Base-by-base conservation (phyloP, 2,113 vertebrate species). In the Cyanoliseus patagonus region DNA sequence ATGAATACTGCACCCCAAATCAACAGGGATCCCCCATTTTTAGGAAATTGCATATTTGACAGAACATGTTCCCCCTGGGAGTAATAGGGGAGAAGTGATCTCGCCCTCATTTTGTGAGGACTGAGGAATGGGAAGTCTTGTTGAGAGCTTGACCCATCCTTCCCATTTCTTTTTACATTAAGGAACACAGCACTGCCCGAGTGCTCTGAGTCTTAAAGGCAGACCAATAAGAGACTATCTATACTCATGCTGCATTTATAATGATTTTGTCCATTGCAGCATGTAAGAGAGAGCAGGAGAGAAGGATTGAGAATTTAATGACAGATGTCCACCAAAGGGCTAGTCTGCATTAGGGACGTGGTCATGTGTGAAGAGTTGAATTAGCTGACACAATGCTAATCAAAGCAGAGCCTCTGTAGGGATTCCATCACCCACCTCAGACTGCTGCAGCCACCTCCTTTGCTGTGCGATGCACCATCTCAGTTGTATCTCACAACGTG, bases 161-260 rank as follows among this genome's bases (percentile, higher is more conserved):
- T 69, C 19, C 47, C 24, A 23, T 68, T 86, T 70, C 30, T 37
- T 70, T 39, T 72, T 62, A 46, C 2, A 1, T 14, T 61, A 18
- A 24, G 0, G 0, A 63, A 27, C 37, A 78, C 53, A 51, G 28
- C 52, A 42, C 59, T 75, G 28, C 37, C 27, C 0, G 2, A 57
- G 24, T 27, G 39, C 49, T 46, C 63, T 8, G 23, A 90, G 55
- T 59, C 47, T 52, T 78, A 81, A 83, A 83, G 35, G 31, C 79
- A 93, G 77, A 49, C 10, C 52, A 55, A 9, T 41, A 52, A 53
- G 41, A 1, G 1, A 62, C 51, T 70, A 66, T 35, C 74, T 49
- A 1, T 19, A 42, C 35, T 55, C 14, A 16, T 35, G 30, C 47
- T 81, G 61, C 47, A 55, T 83, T 91, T 68, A n/a, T 57, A 79